These are phyloP conservation scores for Poeciliopsis turneri DNA, from an alignment of 2,797 vertebrate species.

Conservation along the genomic window DNA sequence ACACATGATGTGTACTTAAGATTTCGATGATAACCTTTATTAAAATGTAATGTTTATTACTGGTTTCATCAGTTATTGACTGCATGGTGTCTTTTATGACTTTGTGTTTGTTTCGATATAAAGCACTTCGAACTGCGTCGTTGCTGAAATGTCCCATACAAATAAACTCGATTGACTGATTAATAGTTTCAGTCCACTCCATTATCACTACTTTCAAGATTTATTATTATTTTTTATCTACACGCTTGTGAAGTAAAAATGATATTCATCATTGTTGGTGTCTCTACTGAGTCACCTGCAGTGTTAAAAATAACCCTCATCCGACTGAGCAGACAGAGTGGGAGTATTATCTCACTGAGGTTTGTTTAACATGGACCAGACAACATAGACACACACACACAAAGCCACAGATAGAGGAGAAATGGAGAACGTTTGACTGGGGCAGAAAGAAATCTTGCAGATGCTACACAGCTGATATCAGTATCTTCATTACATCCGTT, in stretches of 20 bases:
- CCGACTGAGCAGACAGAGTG: slow-evolving; percentile 75
- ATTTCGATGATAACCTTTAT: too few species aligned
- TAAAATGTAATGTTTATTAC: too few species aligned
- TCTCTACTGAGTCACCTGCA: slow-evolving; percentile 46
- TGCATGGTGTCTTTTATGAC: too few species aligned
- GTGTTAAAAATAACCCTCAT: slow-evolving; percentile 81
- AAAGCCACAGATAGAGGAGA: slow-evolving; percentile 25
- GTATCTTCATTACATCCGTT: slow-evolving; percentile 4
- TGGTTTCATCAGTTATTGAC: too few species aligned
- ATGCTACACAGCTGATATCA: slow-evolving; percentile 13
- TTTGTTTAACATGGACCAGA: slow-evolving; percentile 69
- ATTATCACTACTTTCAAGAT: slow-evolving; percentile 35
- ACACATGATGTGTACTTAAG: too few species aligned
- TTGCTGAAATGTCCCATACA: too few species aligned
- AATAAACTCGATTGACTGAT: too few species aligned
- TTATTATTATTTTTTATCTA: slow-evolving; percentile 63
- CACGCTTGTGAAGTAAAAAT: slow-evolving; percentile 50
- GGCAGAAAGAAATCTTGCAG: slow-evolving; percentile 35
- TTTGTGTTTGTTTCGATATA: too few species aligned
- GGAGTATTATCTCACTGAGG: slow-evolving; percentile 78
- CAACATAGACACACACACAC: slow-evolving; percentile 30
- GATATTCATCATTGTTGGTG: slow-evolving; percentile 38
- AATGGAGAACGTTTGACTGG: slow-evolving; percentile 18
- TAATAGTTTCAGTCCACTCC: slow-evolving; percentile 52
- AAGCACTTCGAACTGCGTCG: too few species aligned